A percentile compares a stretch with the other conserved stretches of the same genome.
Evolutionary conservation across 2,888 invertebrate species (phyloP).

Genomic region (Andrena fulva): DNA sequence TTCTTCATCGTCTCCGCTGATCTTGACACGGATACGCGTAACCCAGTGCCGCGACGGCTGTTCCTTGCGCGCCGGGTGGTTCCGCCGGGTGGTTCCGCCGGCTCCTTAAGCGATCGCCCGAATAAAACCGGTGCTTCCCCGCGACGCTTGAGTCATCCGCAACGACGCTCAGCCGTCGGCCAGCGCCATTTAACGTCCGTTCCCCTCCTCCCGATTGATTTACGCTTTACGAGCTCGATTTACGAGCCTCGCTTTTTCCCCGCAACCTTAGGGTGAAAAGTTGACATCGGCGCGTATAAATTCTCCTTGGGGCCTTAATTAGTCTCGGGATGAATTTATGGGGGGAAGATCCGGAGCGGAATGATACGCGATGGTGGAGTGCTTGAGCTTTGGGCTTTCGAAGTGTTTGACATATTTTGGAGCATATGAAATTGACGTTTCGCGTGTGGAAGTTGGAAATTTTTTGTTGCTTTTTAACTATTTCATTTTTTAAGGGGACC

Average conservation of each 20-base stretch:
- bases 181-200: background rate
- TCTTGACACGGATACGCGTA: slow-evolving; percentile 78
- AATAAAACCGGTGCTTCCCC: slow-evolving; percentile 61
- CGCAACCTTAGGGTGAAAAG: background rate
- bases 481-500: too few relatives aligned
- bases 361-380: background rate
- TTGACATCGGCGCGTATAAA: background rate
- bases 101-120: slow-evolving; percentile 56
- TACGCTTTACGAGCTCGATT: background rate
- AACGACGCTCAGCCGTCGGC: slow-evolving; percentile 28
- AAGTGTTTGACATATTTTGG: background rate
- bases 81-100: slow-evolving; percentile 1
- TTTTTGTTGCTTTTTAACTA: too few relatives aligned
- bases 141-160: slow-evolving; percentile 50
- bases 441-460: background rate
- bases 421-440: background rate
- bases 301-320: background rate
- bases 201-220: slow-evolving; percentile 6
- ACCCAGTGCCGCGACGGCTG: slow-evolving; percentile 67
- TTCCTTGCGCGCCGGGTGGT: slow-evolving; percentile 33
- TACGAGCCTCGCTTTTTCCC: background rate
- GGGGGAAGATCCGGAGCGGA: background rate
- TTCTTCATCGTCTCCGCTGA: slow-evolving; percentile 62
- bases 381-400: background rate
- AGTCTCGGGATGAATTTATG: background rate